Evolutionary conservation across 2,113 vertebrate species (phyloP).

Genomic region (Eupsittula cactorum): DNA sequence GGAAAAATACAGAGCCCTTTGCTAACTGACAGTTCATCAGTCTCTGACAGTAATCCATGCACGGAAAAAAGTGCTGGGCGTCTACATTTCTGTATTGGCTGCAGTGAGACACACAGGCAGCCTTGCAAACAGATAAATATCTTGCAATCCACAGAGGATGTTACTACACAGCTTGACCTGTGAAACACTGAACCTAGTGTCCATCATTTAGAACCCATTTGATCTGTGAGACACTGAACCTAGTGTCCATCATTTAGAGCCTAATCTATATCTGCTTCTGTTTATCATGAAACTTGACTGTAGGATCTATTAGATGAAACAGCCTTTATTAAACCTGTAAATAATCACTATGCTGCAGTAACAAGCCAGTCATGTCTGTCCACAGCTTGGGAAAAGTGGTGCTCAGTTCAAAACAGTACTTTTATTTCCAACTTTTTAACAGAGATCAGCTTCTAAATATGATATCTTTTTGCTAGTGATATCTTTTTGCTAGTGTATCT

Average conservation of each 20-base stretch:
- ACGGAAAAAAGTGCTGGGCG: background rate
- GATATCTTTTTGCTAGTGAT: slow-evolving; percentile 3
- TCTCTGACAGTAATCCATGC: background rate
- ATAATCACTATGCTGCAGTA: slow-evolving; percentile 5
- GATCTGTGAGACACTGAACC: background rate
- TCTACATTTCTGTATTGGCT: background rate
- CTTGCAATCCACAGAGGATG: background rate
- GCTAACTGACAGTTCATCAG: background rate
- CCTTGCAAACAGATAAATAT: background rate
- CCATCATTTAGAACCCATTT: background rate
- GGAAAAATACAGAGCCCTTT: background rate
- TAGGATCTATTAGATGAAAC: background rate
- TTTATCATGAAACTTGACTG: background rate
- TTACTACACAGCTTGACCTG: background rate
- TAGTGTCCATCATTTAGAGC: background rate
- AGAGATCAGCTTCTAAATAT: slow-evolving; percentile 44
- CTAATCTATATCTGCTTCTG: background rate
- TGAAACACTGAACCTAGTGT: background rate
- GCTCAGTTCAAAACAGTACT: slow-evolving; percentile 30
- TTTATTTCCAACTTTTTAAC: slow-evolving; percentile 52
- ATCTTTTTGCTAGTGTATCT: slow-evolving; percentile 24
- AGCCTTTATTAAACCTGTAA: background rate
- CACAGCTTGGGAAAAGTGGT: slow-evolving; percentile 8
- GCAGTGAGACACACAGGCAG: background rate
- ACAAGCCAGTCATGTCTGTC: background rate